These are phyloP conservation scores for Scaptomyza cyrtandrae DNA, from an alignment of 2,888 invertebrate genomes.

Conservation along the genomic window DNA sequence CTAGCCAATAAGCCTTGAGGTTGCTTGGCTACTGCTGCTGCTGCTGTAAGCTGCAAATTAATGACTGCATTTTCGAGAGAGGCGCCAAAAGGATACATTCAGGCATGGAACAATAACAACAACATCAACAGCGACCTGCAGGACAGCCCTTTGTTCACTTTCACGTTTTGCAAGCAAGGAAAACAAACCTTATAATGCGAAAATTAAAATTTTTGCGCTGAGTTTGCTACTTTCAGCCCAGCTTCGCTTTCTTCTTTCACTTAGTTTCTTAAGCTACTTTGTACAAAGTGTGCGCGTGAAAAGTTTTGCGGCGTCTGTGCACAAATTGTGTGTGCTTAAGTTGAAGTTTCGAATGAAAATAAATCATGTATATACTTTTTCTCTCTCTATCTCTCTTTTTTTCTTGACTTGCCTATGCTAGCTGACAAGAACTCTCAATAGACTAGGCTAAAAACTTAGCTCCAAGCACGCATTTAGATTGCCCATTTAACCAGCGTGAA, in stretches of 20 bases:
- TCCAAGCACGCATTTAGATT: slow-evolving; percentile 28
- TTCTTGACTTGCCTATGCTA: slow-evolving; percentile 46
- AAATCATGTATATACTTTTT: slow-evolving; percentile 62
- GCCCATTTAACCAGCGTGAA: slow-evolving; percentile 42
- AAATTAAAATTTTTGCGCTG: slow-evolving; percentile 72
- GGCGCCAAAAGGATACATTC: slow-evolving; percentile 47
- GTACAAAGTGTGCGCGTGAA: slow-evolving; percentile 32
- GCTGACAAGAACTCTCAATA: slow-evolving; percentile 24
- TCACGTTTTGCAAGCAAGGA: slow-evolving; percentile 27
- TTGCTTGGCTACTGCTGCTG: slow-evolving; percentile 13
- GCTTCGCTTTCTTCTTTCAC: slow-evolving; percentile 2
- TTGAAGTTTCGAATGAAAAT: slow-evolving; percentile 69
- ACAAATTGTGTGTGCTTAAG: slow-evolving; percentile 55
- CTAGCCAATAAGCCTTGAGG: slow-evolving; percentile 13
- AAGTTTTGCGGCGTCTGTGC: slow-evolving; percentile 50
- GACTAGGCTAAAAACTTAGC: slow-evolving; percentile 23
- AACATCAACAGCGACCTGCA: slow-evolving; percentile 2
- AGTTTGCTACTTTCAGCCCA: slow-evolving; percentile 57
- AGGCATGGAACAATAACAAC: slow-evolving; percentile 8
- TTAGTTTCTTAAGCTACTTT: slow-evolving; percentile 11
- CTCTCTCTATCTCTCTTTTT: neutral
- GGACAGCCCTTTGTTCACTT: slow-evolving; percentile 47
- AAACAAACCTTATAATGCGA: slow-evolving; percentile 67
- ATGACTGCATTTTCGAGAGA: slow-evolving; percentile 71
- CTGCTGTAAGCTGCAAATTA: slow-evolving; percentile 70